These are phyloP conservation scores for Onychomys arenicola DNA, from an alignment of 2,797 vertebrate genomes.

Conservation along the genomic window DNA sequence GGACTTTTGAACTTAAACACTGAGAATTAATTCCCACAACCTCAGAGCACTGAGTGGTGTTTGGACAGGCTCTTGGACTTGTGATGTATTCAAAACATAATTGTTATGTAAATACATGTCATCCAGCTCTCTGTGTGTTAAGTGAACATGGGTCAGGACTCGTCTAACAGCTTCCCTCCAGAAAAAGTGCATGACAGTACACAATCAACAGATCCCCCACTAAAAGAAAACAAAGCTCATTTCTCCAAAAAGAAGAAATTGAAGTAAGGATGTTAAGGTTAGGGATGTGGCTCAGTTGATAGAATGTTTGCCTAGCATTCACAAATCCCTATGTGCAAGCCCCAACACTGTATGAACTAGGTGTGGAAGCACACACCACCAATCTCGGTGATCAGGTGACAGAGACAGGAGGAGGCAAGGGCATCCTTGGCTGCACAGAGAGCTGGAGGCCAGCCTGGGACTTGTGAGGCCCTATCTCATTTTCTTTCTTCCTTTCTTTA, in stretches of 20 bases:
- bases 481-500: background rate
- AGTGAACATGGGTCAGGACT: background rate
- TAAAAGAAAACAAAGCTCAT: background rate
- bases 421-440: background rate
- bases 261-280: background rate
- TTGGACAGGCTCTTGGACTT: background rate
- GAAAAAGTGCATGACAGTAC: background rate
- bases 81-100: background rate
- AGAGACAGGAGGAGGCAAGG: background rate
- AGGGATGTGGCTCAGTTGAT: background rate
- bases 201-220: background rate
- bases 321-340: background rate
- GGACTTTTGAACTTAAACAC: background rate
- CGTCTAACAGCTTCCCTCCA: background rate
- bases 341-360: background rate
- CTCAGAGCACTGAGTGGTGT: background rate
- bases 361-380: background rate
- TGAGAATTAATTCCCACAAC: background rate
- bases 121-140: background rate
- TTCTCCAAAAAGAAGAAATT: background rate
- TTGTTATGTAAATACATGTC: background rate
- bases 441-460: background rate
- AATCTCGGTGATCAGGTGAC: background rate
- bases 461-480: background rate
- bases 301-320: background rate